Evolutionary conservation across 2,113 vertebrate species (phyloP), one percentile per base, ranked within the genome.

Genomic region (Crocuta crocuta): DNA sequence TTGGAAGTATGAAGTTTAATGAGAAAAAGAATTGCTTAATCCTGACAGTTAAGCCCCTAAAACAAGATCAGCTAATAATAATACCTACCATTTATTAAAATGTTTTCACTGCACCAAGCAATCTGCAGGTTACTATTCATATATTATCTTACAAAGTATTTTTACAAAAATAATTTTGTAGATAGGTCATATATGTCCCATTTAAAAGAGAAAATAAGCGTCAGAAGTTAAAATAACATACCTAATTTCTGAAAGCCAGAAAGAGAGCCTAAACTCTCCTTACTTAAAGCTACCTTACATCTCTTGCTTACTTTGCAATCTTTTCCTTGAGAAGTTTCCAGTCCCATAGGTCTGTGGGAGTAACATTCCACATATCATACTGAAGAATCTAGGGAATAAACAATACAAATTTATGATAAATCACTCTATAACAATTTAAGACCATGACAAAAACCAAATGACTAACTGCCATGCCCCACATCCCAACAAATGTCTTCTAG

Each of bases 311-410:
- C 99, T 99, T 99, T 10, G 99, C 99, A 97, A 99, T 99, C 98
- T 99, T 99, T 98, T 99, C 99, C 98, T 99, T 99, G 4, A 99
- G 85, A 1, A 98, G 97, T 5, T 98, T 98, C 99, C 99, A 99
- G 98, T 99, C 99, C 99, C 99, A 99, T 0, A 99, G 98, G 50
- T 99, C 99, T 6, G 99, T 99, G 0, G 99, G 99, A 7, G 98
- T 99, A 96, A 99, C 99, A 0, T 98, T 98, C 99, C 99, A 99
- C 99, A 99, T 99, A 98, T 99, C 99, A 15, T 99, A 99, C 98
- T 99, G 99, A 63, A 99, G 99, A 87, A 99, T 99, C 99, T 99
- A 97, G 83, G 92, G 58, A 97, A 97, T 95, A 97, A 45, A 94
- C 39, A 71, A 50, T 6, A 26, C 66, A 89, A 53, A 92, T 24